These are phyloP conservation scores for Molossus alvarezi DNA, from an alignment of 2,797 vertebrate species.

Conservation along the genomic window DNA sequence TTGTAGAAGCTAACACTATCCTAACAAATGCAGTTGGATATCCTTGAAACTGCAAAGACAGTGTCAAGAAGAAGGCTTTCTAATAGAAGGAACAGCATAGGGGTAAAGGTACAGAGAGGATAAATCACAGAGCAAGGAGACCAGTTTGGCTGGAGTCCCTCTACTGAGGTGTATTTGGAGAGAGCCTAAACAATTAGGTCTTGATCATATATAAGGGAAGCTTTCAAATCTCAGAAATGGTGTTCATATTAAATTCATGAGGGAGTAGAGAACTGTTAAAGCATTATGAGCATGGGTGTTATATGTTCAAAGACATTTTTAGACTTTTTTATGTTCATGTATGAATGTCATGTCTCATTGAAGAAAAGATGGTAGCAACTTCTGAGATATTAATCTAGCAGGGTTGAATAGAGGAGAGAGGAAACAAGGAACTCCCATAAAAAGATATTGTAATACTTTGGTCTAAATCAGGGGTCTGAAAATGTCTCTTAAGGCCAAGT, in stretches of 20 bases:
- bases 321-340: slow-evolving; percentile 34
- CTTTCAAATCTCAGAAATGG: background rate
- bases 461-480: background rate
- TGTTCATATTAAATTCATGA: slow-evolving; percentile 68
- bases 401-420: background rate
- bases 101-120: background rate
- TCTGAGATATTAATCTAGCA: slow-evolving; percentile 43
- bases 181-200: background rate
- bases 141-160: background rate
- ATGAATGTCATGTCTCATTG: background rate
- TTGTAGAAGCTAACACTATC: background rate
- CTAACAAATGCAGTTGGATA: background rate
- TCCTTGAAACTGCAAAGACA: background rate
- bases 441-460: background rate
- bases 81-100: background rate
- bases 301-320: slow-evolving; percentile 32
- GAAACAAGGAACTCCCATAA: background rate
- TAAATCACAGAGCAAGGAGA: background rate
- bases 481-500: background rate
- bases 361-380: slow-evolving; percentile 42
- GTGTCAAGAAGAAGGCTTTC: background rate
- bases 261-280: background rate
- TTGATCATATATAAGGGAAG: slow-evolving; percentile 17
- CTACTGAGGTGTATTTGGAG: background rate
- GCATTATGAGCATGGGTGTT: background rate